Percentiles rank a stretch among this genome's conserved stretches.
phyloP scores from a whole-genome alignment of 2,888 invertebrate genomes.

The Heliconius aoede region DNA sequence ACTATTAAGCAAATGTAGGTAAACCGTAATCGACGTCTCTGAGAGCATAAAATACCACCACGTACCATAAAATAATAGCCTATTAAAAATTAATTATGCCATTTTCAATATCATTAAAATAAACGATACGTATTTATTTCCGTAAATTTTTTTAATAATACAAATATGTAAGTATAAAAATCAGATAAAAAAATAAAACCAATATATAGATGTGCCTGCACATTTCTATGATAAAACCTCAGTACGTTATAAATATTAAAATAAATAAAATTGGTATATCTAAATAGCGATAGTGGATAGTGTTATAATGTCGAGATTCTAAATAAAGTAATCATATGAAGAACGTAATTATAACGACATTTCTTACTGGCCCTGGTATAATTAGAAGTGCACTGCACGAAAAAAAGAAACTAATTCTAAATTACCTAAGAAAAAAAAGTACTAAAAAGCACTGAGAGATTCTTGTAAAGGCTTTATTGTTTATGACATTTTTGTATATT shows the following conservation, averaged over 20 bases:
- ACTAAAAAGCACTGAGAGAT: constrained; percentile 53
- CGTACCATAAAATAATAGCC: constrained; percentile 1
- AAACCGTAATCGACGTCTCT: neutral
- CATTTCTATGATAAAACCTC: constrained; percentile 18
- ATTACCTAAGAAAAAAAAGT: constrained; percentile 51
- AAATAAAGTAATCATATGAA: neutral
- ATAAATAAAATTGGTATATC: constrained; percentile 21
- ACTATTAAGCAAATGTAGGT: neutral
- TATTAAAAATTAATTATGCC: constrained; percentile 1
- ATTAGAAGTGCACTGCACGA: constrained; percentile 39
- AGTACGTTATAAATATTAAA: constrained; percentile 20
- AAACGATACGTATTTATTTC: neutral
- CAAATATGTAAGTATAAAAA: neutral
- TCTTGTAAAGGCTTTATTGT: constrained; percentile 37
- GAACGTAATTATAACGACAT: constrained; percentile 8
- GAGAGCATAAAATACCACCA: too few relatives aligned
- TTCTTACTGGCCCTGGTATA: constrained; percentile 46
- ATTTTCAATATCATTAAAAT: neutral
- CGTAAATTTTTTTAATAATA: neutral
- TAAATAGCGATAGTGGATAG: constrained; percentile 35
- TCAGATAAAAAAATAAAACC: constrained; percentile 2
- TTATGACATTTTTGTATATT: neutral
- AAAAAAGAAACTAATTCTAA: constrained; percentile 42
- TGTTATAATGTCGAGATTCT: constrained; percentile 39
- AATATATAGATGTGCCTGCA: constrained; percentile 15